Base-by-base conservation (phyloP, 2,113 vertebrate species). In the Nettapus auritus region DNA sequence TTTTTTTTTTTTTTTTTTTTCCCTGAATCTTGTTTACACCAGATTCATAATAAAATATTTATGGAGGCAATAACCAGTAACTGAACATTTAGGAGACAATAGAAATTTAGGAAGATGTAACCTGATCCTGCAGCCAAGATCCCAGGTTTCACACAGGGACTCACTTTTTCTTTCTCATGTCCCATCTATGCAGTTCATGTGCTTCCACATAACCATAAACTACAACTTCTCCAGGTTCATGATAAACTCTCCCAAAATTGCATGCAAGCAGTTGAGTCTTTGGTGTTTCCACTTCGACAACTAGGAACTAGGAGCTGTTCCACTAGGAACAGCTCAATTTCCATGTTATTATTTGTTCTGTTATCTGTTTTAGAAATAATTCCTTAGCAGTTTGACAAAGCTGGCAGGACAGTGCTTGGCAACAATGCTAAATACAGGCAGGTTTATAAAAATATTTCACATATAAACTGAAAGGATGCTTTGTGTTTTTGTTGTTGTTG, bases 1-100 rank as follows among this genome's bases (percentile, higher is more conserved):
- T 1, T 1, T 13, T 25, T 67, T 5, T 76, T 52, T 62, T 31
- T 3, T 73, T 66, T 1, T 1, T 19, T 26, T 22, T 76, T 4
- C 73, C 46, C 38, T 64, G 36, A 88, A 94, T 52, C 4, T 7
- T 63, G 3, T n/a, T 19, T 28, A 88, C 23, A 64, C 21, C 12
- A 63, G 3, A 46, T 33, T 84, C 2, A 2, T 68, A 87, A 82
- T 70, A 64, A 71, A 55, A 82, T 3, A 3, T 52, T 19, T 13
- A 31, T 40, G 8, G 70, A 90, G 68, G 33, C 2, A 48, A 33
- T 60, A 83, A 63, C 5, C n/a, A 44, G 17, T 38, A 20, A 69
- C 9, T 38, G 12, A 22, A 64, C 2, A 2, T 44, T 71, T 46
- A 56, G 3, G 20, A 56, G 31, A 36, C 16, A 70, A 31, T 2